A percentile compares a stretch with the other conserved stretches of the same genome.
phyloP scores from a whole-genome alignment of 37 sponge, comb jelly and placozoan species.

The Spongilla lacustris region DNA sequence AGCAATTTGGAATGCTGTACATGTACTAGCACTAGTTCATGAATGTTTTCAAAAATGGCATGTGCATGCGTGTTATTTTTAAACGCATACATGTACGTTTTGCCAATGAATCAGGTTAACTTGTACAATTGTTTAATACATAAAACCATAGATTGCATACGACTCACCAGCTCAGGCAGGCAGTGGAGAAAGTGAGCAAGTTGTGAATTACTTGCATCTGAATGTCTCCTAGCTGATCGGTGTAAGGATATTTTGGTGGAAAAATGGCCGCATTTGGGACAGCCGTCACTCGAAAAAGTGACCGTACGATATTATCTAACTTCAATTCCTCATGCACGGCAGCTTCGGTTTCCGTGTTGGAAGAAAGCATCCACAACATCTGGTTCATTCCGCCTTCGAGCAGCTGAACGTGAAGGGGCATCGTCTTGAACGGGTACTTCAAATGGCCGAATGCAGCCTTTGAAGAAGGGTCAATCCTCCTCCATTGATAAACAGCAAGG shows the following conservation, averaged over 20 bases:
- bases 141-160: no score
- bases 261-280: not conserved
- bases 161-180: not conserved
- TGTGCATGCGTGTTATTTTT: no score
- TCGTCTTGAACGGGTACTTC: not conserved
- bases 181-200: not conserved
- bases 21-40: no score
- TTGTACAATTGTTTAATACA: no score
- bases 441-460: not conserved
- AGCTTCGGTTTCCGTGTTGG: not conserved
- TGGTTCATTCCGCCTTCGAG: not conserved
- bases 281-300: not conserved
- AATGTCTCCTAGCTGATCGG: not conserved
- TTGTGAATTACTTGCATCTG: not conserved
- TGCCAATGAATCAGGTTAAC: no score
- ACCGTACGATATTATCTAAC: not conserved
- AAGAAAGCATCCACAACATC: not conserved
- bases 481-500: conserved; percentile 6
- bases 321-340: not conserved
- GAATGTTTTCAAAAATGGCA: no score
- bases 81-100: no score
- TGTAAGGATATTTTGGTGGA: not conserved
- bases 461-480: conserved; percentile 11
- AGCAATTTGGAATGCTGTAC: no score
- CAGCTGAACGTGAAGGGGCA: conserved; percentile 12